Evolutionary conservation across 2,888 invertebrate species (phyloP), one percentile per base, ranked within the genome.

Genomic region (Fissipunctia ypsillon): DNA sequence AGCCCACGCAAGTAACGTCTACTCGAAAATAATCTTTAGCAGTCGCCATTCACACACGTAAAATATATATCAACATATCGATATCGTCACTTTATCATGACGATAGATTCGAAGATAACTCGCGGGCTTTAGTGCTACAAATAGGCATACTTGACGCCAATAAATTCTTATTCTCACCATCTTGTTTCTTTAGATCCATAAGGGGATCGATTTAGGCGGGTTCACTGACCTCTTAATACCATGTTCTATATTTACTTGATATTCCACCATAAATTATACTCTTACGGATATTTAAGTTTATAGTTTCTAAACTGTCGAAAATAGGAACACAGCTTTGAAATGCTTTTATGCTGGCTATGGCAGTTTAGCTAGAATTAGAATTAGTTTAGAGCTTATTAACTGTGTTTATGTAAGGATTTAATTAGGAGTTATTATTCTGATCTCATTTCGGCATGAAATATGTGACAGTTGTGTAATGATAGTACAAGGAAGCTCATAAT

Each of bases 141-240:
- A 81, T 81, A 84, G 68, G 70, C 45, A 75, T 66, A 84, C 84
- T 81, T 75, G 76, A 69, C 69, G 60, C 65, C 50, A 59, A 38
- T 81, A 80, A 81, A 84, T 80, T 84, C 64, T 76, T 73, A 68
- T 79, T 71, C 52, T 65, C 41, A 22, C 19, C 60, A 38, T 70
- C 72, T 48, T 59, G 67, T 68, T 72, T 69, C 48, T 70, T 48
- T 60, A 60, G 57, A 82, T 83, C 35, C 43, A 73, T 65, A n/a
- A n/a, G 61, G 69, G 52, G 60, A 81, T 80, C 72, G 57, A 76
- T 73, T 84, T 80, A 64, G 64, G 69, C 28, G 69, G 64, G 82
- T 73, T 80, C 81, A 73, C 12, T 43, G 82, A 84, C 76, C 82
- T 73, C 41, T 65, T 70, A 57, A 84, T 70, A 35, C 57, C 35